Percentiles rank a stretch among this genome's conserved stretches.
Evolutionary conservation across 92 coral and sea anemone species (phyloP).

Genomic region (Hydrozoanthus gracilis): DNA sequence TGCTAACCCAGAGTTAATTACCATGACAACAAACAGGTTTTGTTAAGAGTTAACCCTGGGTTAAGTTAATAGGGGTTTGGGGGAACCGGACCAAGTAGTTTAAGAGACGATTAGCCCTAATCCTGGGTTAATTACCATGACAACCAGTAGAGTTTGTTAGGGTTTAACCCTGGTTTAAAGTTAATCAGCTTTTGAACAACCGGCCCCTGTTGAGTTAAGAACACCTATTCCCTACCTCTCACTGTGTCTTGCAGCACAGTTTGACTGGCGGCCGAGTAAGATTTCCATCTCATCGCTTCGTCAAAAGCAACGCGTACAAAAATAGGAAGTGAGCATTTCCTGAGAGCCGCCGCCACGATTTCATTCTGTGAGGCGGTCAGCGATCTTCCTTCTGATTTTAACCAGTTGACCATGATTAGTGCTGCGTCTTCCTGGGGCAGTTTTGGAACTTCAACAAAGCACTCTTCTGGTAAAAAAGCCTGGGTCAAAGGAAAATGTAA

Average conservation of each 20-base stretch:
- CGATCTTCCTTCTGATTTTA: conserved; percentile 60
- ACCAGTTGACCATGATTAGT: conserved; percentile 62
- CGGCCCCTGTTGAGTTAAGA: too few relatives aligned
- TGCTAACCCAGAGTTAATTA: too few relatives aligned
- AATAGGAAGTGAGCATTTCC: conserved; percentile 70
- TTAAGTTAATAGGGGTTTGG: too few relatives aligned
- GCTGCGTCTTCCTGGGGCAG: conserved; percentile 69
- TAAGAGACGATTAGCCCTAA: too few relatives aligned
- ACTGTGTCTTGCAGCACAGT: conserved; percentile 74
- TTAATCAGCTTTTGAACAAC: too few relatives aligned
- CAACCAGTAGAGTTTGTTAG: too few relatives aligned
- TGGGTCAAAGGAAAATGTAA: not conserved
- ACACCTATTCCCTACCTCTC: conserved; percentile 48
- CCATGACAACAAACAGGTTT: too few relatives aligned
- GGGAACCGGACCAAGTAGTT: too few relatives aligned
- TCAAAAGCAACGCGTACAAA: conserved; percentile 78
- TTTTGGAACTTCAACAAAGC: conserved; percentile 70
- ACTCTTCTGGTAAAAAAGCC: conserved; percentile 60
- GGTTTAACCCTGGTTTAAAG: too few relatives aligned
- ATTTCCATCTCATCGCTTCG: conserved; percentile 78
- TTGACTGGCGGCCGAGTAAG: conserved; percentile 54
- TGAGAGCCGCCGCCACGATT: conserved; percentile 55
- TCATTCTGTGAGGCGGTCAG: conserved; percentile 57
- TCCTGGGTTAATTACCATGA: too few relatives aligned
- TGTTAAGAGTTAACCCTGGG: too few relatives aligned